These are phyloP conservation scores for Charaxes varanes DNA, from an alignment of 1,140 invertebrate species.

Conservation along the genomic window DNA sequence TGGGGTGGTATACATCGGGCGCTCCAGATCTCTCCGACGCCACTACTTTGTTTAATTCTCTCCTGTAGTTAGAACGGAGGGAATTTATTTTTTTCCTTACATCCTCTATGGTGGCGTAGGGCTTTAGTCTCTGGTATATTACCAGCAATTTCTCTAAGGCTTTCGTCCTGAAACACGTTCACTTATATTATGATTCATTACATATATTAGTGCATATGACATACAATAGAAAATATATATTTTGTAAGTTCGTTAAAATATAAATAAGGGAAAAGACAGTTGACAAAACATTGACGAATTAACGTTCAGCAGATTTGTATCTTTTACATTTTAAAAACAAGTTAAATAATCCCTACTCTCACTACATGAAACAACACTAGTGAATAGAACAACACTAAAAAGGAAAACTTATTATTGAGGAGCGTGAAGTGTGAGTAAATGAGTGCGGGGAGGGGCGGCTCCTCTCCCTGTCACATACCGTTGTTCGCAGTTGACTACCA, in stretches of 20 bases:
- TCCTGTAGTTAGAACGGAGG: slow-evolving; percentile 13
- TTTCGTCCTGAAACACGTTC: not conserved
- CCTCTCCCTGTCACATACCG: no score
- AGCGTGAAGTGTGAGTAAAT: no score
- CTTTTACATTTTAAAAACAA: no score
- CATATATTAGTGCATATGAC: not conserved
- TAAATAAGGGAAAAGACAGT: no score
- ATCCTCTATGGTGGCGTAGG: slow-evolving; percentile 9
- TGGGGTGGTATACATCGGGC: slow-evolving; percentile 1
- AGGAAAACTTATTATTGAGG: no score
- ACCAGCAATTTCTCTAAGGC: slow-evolving; percentile 6
- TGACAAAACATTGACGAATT: no score
- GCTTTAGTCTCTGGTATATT: slow-evolving; percentile 8
- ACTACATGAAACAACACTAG: no score
- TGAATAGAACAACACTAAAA: no score
- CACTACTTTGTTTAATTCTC: slow-evolving; percentile 12
- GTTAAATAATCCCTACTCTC: no score
- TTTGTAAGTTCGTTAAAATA: no score
- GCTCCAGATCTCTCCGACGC: not conserved
- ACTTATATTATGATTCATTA: not conserved
- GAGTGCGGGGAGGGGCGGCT: no score
- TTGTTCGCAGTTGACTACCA: not conserved
- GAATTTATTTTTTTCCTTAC: slow-evolving; percentile 18
- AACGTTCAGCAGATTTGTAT: no score
- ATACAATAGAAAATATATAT: not conserved